Base-by-base conservation (phyloP, 2,113 vertebrate species). In the Lates calcarifer region DNA sequence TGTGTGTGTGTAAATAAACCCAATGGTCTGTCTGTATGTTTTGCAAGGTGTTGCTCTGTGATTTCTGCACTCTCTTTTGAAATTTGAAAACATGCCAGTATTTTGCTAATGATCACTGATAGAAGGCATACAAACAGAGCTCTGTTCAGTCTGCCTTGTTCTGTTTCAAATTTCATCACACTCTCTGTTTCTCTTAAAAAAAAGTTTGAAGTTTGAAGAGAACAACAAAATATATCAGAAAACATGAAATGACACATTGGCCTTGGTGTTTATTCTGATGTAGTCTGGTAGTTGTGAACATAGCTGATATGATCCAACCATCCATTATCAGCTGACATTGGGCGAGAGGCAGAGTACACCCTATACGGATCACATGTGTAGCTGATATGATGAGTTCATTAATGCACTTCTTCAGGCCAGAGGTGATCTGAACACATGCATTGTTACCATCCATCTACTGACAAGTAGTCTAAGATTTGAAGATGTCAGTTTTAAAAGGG, bases 1-100 rank as follows among this genome's bases (percentile, higher is more conserved):
- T 85, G 81, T 79, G 41, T 15, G 49, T 56, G 49, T 87, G 67
- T 72, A 75, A 85, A 87, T 83, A 84, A 85, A 83, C 39, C 61
- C 83, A 81, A 71, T 33, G 72, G 72, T 64, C 45, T 22, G n/a
- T n/a, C n/a, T n/a, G n/a, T n/a, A 17, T 74, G 86, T 53, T 88
- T 51, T 75, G 63, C 57, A 81, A 82, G 79, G 63, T 84, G 76
- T 55, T 49, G 69, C 83, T 85, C 83, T 35, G 77, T 74, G 74
- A 39, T 64, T 78, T 81, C 66, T 84, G 37, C 20, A 37, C 39
- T 37, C 47, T 55, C 62, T 79, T 57, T 79, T 22, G n/a, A 77
- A 74, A 71, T 74, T 0, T 64, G 68, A 70, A 77, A 89, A 67
- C 22, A 70, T 56, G 53, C 58, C 67, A 33, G 56, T 13, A 20